Percentiles rank a stretch among this genome's conserved stretches.
Conservation (phyloP, 1,140 invertebrate genomes). For the Spodoptera frugiperda region DNA sequence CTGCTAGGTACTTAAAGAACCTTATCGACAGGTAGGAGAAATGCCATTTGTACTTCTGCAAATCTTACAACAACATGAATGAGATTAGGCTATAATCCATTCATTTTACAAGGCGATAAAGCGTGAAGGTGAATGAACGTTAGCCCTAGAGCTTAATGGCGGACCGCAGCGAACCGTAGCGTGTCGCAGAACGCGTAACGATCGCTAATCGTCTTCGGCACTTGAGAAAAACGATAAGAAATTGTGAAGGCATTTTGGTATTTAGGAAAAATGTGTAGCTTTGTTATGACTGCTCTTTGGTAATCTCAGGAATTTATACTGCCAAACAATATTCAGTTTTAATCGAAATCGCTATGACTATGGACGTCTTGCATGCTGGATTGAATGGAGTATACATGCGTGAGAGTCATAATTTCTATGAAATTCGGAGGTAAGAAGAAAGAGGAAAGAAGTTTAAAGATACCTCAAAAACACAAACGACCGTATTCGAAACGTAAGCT, state of each 20-base stretch:
- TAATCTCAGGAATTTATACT: too few species aligned
- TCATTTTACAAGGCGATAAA: slow-evolving; percentile 35
- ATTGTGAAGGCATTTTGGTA: slow-evolving; percentile 8
- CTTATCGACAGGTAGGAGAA: background rate
- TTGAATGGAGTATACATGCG: too few species aligned
- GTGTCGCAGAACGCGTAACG: slow-evolving; percentile 35
- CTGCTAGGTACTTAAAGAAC: too few species aligned
- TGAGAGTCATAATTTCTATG: too few species aligned
- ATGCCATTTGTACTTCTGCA: background rate
- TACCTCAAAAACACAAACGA: too few species aligned
- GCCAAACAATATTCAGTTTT: too few species aligned
- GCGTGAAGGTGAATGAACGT: slow-evolving; percentile 38
- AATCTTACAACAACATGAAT: background rate
- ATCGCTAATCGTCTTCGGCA: slow-evolving; percentile 25
- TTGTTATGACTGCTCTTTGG: background rate
- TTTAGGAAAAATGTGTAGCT: background rate
- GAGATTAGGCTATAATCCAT: slow-evolving; percentile 37
- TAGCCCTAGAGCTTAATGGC: slow-evolving; percentile 15
- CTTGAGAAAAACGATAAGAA: slow-evolving; percentile 29
- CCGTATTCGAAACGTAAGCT: too few species aligned
- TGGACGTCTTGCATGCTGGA: too few species aligned
- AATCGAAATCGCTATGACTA: too few species aligned
- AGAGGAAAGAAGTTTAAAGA: too few species aligned
- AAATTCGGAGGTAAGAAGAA: too few species aligned
- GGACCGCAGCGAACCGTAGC: slow-evolving; percentile 7